Evolutionary conservation across 1,140 invertebrate genomes (phyloP).

Genomic region (Eriosoma lanigerum): DNA sequence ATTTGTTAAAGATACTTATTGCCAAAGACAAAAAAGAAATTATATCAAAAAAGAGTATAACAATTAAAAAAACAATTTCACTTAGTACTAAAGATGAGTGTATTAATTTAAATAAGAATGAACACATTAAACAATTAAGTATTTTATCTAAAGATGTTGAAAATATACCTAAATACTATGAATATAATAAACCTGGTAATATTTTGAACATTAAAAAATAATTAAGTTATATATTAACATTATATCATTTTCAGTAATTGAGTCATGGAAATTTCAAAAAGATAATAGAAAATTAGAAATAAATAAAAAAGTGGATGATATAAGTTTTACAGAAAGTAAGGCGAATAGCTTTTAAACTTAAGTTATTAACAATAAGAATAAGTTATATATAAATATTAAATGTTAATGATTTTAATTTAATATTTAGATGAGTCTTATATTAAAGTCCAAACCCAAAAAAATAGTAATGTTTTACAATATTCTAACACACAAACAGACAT

Average conservation of each 20-base stretch:
- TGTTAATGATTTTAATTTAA: too few relatives aligned
- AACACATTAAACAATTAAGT: slow-evolving; percentile 1
- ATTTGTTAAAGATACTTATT: slow-evolving; percentile 10
- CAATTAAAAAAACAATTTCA: neutral
- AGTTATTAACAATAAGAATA: too few relatives aligned
- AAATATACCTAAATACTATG: neutral
- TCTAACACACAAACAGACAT: too few relatives aligned
- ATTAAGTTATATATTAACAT: neutral
- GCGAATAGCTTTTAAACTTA: neutral
- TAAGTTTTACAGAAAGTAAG: neutral
- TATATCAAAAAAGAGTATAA: neutral
- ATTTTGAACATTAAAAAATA: neutral
- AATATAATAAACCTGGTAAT: slow-evolving; percentile 9
- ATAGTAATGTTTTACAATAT: too few relatives aligned
- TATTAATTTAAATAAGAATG: neutral
- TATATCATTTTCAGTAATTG: neutral
- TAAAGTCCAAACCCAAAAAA: too few relatives aligned
- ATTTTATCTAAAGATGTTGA: slow-evolving; percentile 35
- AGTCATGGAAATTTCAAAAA: neutral
- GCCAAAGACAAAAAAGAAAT: neutral
- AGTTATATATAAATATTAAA: too few relatives aligned
- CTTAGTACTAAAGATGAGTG: neutral
- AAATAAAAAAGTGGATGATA: neutral
- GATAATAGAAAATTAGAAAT: neutral
- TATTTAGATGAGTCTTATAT: too few relatives aligned